phyloP scores from a whole-genome alignment of 2,888 invertebrate species.

The Athalia circularis region DNA sequence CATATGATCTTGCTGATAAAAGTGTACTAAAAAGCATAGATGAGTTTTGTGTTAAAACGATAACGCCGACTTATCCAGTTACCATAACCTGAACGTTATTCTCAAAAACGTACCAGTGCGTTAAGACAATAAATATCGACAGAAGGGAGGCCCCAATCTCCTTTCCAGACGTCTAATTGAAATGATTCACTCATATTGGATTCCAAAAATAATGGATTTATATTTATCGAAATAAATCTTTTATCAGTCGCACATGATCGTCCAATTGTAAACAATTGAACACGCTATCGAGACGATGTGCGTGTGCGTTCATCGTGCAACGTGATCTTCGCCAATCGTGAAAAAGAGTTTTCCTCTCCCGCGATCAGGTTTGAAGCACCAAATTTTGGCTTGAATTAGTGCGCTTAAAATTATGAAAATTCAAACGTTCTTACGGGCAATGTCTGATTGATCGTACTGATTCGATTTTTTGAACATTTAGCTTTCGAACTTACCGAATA shows the following conservation, averaged over 20 bases:
- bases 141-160: conserved; percentile 82
- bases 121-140: conserved; percentile 80
- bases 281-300: not conserved
- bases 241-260: conserved; percentile 31
- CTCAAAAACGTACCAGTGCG: conserved; percentile 75
- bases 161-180: conserved; percentile 79
- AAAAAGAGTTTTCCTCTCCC: not conserved
- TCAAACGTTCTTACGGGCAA: not conserved
- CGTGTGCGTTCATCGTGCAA: no score
- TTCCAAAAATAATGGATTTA: conserved; percentile 9
- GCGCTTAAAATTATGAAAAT: not conserved
- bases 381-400: not conserved
- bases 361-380: not conserved
- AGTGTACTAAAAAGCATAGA: not conserved
- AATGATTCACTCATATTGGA: conserved; percentile 47
- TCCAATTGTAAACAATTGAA: conserved; percentile 21
- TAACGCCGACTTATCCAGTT: not conserved
- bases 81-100: conserved; percentile 37
- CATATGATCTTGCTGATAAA: no score
- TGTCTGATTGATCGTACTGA: no score
- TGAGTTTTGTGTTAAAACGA: not conserved
- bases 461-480: no score
- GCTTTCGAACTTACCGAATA: no score
- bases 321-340: not conserved
- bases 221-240: conserved; percentile 9